phyloP scores from a whole-genome alignment of 2,113 vertebrate genomes.

The Nettapus auritus region DNA sequence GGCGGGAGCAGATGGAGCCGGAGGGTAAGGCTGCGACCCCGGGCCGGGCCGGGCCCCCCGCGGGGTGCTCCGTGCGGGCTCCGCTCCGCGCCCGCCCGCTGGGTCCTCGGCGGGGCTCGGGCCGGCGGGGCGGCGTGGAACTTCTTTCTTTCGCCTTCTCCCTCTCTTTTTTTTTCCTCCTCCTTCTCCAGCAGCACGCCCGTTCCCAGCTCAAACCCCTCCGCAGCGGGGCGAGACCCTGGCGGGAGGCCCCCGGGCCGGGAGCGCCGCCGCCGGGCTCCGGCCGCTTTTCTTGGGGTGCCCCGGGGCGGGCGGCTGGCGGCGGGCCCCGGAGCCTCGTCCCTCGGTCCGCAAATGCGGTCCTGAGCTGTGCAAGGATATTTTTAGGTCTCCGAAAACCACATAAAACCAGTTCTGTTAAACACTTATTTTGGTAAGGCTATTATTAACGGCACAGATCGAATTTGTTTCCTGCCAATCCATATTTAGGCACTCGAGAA shows the following conservation, averaged over 20 bases:
- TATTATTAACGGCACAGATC: background rate
- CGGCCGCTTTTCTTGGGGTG: too few relatives aligned
- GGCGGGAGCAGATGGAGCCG: slow-evolving; percentile 35
- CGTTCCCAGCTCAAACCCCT: background rate
- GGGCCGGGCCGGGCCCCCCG: too few relatives aligned
- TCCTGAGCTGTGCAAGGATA: background rate
- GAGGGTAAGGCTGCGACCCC: slow-evolving; percentile 4
- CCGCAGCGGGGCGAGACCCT: background rate
- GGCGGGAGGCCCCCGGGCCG: background rate
- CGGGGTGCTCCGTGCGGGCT: background rate
- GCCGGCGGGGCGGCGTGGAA: background rate
- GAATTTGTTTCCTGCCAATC: background rate
- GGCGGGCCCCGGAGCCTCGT: background rate
- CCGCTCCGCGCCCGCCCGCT: background rate
- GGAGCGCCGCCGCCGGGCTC: background rate
- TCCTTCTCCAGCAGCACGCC: background rate
- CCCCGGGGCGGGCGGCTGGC: too few relatives aligned
- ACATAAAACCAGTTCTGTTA: background rate
- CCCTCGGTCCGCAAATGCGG: background rate
- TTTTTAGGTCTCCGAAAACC: background rate
- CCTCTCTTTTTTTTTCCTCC: too few relatives aligned
- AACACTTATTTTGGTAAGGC: background rate
- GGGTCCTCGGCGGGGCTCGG: background rate
- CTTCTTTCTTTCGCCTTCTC: background rate
- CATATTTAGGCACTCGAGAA: background rate